These are phyloP conservation scores for Leptopterna dolabrata DNA, from an alignment of 2,888 invertebrate species.

Conservation along the genomic window DNA sequence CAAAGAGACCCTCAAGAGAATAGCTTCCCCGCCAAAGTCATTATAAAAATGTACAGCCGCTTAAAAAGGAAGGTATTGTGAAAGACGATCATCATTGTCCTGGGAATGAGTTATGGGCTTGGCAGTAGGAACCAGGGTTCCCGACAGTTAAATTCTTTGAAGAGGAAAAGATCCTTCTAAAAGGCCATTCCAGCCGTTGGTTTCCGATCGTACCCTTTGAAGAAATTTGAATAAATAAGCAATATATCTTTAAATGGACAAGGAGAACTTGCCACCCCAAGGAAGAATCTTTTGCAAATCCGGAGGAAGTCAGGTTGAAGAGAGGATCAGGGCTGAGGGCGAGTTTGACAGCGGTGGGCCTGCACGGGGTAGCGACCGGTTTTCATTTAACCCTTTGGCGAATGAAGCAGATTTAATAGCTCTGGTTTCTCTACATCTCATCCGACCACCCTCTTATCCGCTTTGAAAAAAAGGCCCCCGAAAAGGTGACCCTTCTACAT, in stretches of 20 bases:
- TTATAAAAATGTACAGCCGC: conserved; percentile 1
- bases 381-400: neutral
- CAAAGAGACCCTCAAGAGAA: conserved; percentile 11
- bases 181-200: conserved; percentile 39
- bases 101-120: conserved; percentile 12
- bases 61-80: conserved; percentile 1
- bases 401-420: conserved; percentile 20
- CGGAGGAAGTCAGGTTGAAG: conserved; percentile 41
- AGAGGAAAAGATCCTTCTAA: conserved; percentile 22
- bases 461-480: neutral
- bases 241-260: conserved; percentile 49
- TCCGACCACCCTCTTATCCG: neutral
- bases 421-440: conserved; percentile 7
- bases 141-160: conserved; percentile 11
- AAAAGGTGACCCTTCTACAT: conserved; percentile 22
- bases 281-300: conserved; percentile 8
- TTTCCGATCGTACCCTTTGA: conserved; percentile 41
- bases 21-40: neutral
- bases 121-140: neutral
- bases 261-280: conserved; percentile 35
- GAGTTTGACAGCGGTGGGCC: neutral
- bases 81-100: neutral
- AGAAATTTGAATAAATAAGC: conserved; percentile 53
- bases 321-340: conserved; percentile 24
- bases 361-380: neutral